A percentile compares a stretch with the other conserved stretches of the same genome.
phyloP scores from a whole-genome alignment of 2,797 vertebrate species.

The Rhinichthys osculus region DNA sequence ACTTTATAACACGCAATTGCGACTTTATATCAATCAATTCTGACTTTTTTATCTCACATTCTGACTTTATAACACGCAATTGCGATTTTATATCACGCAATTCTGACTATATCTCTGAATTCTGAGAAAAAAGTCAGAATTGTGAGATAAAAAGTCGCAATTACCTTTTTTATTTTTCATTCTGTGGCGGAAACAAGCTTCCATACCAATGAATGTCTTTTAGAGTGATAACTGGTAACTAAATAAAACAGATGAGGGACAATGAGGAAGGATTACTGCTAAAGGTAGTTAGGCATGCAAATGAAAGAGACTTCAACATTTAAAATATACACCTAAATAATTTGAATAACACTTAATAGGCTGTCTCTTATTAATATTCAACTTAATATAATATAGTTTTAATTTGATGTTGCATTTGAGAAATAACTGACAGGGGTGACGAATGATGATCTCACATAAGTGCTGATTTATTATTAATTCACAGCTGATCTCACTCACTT shows the following conservation, averaged over 20 bases:
- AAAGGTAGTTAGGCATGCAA: neutral
- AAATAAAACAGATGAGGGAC: neutral
- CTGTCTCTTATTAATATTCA: neutral
- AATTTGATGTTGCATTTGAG: neutral
- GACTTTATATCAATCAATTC: too few relatives aligned
- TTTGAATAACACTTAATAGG: neutral
- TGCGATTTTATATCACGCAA: too few relatives aligned
- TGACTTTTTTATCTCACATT: too few relatives aligned
- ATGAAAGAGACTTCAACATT: neutral
- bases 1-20: too few relatives aligned
- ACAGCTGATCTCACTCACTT: conserved; percentile 28
- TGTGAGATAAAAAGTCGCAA: too few relatives aligned
- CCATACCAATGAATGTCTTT: neutral
- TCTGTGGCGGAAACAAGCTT: too few relatives aligned
- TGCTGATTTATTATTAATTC: conserved; percentile 45
- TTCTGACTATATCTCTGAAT: too few relatives aligned
- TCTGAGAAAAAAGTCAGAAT: too few relatives aligned
- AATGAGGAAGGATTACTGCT: neutral
- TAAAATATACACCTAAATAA: neutral
- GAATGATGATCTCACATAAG: neutral
- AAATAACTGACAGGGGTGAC: neutral
- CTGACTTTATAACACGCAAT: too few relatives aligned
- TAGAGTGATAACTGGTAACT: neutral
- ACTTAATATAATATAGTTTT: neutral
- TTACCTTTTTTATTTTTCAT: too few relatives aligned